phyloP scores from a whole-genome alignment of 2,888 invertebrate genomes.

The Phaedon cochleariae region DNA sequence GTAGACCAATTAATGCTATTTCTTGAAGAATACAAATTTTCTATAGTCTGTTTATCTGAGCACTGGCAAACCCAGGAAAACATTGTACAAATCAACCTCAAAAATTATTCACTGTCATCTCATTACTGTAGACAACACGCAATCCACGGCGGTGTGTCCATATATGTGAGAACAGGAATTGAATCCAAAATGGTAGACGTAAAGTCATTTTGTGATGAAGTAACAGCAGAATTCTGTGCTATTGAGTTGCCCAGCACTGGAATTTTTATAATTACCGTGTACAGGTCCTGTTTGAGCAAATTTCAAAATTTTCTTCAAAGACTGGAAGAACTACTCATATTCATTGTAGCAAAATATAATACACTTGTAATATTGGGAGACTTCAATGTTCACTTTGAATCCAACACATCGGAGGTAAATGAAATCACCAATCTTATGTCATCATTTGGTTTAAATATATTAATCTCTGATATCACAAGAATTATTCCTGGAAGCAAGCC shows the following conservation, averaged over 20 bases:
- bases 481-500: slow-evolving; percentile 3
- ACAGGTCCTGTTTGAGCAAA: slow-evolving; percentile 5
- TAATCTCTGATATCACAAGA: slow-evolving; percentile 12
- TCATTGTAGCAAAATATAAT: slow-evolving; percentile 1
- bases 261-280: neutral
- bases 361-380: slow-evolving; percentile 8
- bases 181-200: neutral
- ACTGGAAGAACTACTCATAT: neutral
- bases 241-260: neutral
- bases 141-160: neutral
- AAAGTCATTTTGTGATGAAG: slow-evolving; percentile 13
- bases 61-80: slow-evolving; percentile 5
- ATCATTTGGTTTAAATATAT: slow-evolving; percentile 10
- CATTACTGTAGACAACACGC: neutral
- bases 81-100: slow-evolving; percentile 11
- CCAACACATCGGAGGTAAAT: slow-evolving; percentile 5
- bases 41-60: neutral
- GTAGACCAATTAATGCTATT: slow-evolving; percentile 8
- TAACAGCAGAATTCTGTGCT: slow-evolving; percentile 8
- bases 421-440: slow-evolving; percentile 7
- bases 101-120: neutral
- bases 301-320: slow-evolving; percentile 1
- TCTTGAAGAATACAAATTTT: slow-evolving; percentile 4
- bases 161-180: slow-evolving; percentile 1
- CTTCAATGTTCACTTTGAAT: slow-evolving; percentile 10